A percentile compares a stretch with the other conserved stretches of the same genome.
Conservation (phyloP, 1,140 invertebrate genomes). For the Panulirus ornatus region DNA sequence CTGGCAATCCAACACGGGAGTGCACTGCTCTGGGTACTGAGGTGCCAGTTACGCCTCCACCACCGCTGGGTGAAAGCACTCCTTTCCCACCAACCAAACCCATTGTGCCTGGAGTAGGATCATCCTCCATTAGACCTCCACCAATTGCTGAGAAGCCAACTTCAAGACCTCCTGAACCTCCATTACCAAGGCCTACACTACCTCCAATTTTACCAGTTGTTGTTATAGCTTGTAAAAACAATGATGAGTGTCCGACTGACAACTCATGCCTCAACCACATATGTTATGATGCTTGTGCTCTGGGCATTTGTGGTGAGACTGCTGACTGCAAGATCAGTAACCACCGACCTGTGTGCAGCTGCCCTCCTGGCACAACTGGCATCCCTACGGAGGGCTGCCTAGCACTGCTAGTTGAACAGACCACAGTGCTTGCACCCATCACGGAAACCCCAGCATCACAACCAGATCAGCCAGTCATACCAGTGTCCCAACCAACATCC, state of each 20-base stretch:
- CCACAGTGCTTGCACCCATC: constrained; percentile 29
- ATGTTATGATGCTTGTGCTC: constrained; percentile 75
- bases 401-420: constrained; percentile 66
- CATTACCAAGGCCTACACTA: constrained; percentile 40
- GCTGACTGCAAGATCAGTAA: constrained; percentile 76
- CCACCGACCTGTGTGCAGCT: constrained; percentile 85
- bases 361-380: constrained; percentile 81
- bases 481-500: constrained; percentile 38
- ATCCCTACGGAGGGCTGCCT: constrained; percentile 77
- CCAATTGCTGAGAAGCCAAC: constrained; percentile 58
- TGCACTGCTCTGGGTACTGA: constrained; percentile 35
- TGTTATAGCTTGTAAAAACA: constrained; percentile 84
- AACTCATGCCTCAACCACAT: constrained; percentile 75
- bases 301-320: constrained; percentile 82
- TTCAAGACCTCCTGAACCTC: constrained; percentile 76
- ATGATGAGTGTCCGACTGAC: constrained; percentile 84
- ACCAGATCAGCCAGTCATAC: constrained; percentile 27
- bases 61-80: constrained; percentile 80
- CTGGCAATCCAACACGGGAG: constrained; percentile 86
- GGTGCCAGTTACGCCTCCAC: constrained; percentile 8
- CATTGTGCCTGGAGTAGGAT: constrained; percentile 85
- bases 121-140: constrained; percentile 82
- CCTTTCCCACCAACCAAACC: constrained; percentile 81
- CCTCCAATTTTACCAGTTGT: constrained; percentile 46
- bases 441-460: constrained; percentile 25